These are phyloP conservation scores for Chorisops tibialis DNA, from an alignment of 2,888 invertebrate genomes.

Conservation along the genomic window DNA sequence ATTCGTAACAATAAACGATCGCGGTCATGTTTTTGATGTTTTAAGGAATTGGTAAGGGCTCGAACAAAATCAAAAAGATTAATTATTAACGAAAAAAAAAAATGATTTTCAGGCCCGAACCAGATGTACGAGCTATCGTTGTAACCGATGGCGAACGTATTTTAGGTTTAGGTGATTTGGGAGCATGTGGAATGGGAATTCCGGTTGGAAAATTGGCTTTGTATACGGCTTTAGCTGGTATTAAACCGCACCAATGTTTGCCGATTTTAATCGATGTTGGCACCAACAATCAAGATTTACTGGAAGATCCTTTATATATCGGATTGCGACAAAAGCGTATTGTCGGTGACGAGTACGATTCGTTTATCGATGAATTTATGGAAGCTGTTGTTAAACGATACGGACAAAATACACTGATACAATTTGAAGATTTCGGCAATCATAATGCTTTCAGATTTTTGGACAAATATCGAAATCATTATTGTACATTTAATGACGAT, in stretches of 20 bases:
- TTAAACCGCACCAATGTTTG: constrained; percentile 90
- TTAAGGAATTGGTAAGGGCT: constrained; percentile 47
- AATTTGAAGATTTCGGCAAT: constrained; percentile 98
- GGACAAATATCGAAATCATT: constrained; percentile 82
- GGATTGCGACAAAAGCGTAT: constrained; percentile 84
- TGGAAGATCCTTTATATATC: constrained; percentile 93
- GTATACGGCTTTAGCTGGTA: constrained; percentile 95
- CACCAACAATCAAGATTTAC: constrained; percentile 82
- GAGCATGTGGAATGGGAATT: constrained; percentile 95
- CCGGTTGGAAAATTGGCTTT: constrained; percentile 95
- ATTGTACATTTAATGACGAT: constrained; percentile 98
- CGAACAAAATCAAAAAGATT: no score
- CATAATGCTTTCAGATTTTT: constrained; percentile 94
- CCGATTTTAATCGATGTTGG: constrained; percentile 94
- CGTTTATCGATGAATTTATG: constrained; percentile 97
- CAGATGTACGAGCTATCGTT: constrained; percentile 79
- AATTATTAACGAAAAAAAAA: background rate
- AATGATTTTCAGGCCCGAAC: constrained; percentile 66
- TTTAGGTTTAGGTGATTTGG: constrained; percentile 93
- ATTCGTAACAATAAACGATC: constrained; percentile 93
- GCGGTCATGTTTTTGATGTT: constrained; percentile 87
- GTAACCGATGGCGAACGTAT: constrained; percentile 98
- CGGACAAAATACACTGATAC: constrained; percentile 78
- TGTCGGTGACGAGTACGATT: constrained; percentile 83
- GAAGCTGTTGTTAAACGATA: constrained; percentile 82